A percentile compares a stretch with the other conserved stretches of the same genome.
Conservation (phyloP, 2,888 invertebrate species). For the Apamea anceps region DNA sequence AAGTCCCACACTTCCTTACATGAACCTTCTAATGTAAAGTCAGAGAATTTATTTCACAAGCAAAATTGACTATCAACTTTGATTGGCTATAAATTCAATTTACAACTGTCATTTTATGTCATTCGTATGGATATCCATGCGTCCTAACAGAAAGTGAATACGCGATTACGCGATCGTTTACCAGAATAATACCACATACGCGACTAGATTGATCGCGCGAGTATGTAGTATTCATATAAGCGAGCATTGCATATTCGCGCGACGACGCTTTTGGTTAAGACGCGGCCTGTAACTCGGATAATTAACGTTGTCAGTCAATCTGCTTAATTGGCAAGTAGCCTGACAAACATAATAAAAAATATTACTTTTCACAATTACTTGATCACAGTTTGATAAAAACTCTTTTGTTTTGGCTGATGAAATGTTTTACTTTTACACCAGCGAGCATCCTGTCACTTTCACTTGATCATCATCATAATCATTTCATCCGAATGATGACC, state of each 20-base stretch:
- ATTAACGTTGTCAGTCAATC: neutral
- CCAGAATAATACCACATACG: too few relatives aligned
- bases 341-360: neutral
- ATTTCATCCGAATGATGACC: too few relatives aligned
- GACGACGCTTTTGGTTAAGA: neutral
- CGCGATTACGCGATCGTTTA: too few relatives aligned
- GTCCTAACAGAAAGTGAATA: neutral
- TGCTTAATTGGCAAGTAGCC: neutral
- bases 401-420: too few relatives aligned
- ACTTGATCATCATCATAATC: too few relatives aligned
- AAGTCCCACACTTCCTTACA: neutral
- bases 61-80: neutral
- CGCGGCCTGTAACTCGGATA: neutral
- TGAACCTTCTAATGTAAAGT: neutral
- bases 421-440: neutral
- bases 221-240: neutral
- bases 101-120: neutral
- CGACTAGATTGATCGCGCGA: too few relatives aligned
- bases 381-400: neutral
- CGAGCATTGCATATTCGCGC: neutral
- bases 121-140: neutral
- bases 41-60: neutral
- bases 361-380: neutral
- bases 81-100: neutral
- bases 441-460: too few relatives aligned